These are phyloP conservation scores for Scylla paramamosain DNA, from an alignment of 1,140 invertebrate genomes.

Conservation along the genomic window DNA sequence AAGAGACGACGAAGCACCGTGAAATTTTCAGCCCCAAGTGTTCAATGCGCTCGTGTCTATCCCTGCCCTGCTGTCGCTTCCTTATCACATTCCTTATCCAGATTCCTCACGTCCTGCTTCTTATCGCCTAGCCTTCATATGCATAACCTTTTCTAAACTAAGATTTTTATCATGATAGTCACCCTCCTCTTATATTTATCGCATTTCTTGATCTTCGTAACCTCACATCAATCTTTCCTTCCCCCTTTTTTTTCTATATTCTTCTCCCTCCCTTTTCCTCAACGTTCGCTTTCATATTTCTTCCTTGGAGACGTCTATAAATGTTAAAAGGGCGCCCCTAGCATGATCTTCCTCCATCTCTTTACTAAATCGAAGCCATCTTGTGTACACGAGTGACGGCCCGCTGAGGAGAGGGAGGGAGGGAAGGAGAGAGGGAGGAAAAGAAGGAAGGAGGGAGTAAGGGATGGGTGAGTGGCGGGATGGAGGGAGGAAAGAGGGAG, in stretches of 20 bases:
- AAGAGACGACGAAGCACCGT: background rate
- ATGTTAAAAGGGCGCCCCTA: background rate
- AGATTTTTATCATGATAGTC: background rate
- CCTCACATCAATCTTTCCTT: background rate
- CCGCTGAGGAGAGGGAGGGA: conserved; percentile 34
- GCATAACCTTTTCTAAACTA: background rate
- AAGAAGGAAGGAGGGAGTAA: background rate
- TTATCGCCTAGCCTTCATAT: background rate
- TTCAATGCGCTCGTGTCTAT: background rate
- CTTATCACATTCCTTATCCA: background rate
- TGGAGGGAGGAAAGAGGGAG: background rate
- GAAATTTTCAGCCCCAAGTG: background rate
- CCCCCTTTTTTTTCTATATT: background rate
- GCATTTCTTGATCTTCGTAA: background rate
- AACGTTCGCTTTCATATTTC: background rate
- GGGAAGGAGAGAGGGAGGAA: background rate
- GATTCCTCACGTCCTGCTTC: background rate
- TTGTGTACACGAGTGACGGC: conserved; percentile 64
- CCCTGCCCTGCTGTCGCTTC: background rate
- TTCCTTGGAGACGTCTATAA: background rate
- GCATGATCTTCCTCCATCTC: conserved; percentile 60
- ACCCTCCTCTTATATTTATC: background rate
- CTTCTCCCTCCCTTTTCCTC: background rate
- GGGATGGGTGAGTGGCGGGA: background rate
- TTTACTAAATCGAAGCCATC: conserved; percentile 68